Percentiles rank a stretch among this genome's conserved stretches.
Evolutionary conservation across 2,797 vertebrate genomes (phyloP).

Genomic region (Oreochromis mossambicus): DNA sequence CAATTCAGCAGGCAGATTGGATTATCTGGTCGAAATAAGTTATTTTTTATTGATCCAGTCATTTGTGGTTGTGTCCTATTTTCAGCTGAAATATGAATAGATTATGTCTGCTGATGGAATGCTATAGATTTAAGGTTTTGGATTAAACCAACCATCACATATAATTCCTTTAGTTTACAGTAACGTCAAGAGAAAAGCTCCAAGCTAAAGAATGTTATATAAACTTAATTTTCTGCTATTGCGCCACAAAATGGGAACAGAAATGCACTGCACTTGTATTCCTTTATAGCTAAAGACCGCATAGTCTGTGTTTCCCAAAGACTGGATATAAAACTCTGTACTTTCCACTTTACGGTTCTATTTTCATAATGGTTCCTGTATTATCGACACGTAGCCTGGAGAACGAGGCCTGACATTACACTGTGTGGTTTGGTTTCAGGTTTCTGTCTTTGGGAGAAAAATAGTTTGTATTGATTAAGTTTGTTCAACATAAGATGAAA

Average conservation of each 20-base stretch:
- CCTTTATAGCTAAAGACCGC: neutral
- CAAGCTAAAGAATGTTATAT: neutral
- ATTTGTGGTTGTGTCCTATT: conserved; percentile 1
- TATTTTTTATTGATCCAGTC: conserved; percentile 34
- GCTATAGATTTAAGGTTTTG: neutral
- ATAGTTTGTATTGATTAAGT: conserved; percentile 35
- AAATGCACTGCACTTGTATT: neutral
- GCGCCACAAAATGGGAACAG: neutral
- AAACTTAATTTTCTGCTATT: neutral
- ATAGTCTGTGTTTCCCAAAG: neutral
- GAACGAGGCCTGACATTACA: neutral
- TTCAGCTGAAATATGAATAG: conserved; percentile 7
- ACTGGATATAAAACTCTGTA: neutral
- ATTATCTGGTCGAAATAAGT: conserved; percentile 20
- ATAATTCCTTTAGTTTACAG: neutral
- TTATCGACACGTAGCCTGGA: neutral
- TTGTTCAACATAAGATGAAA: neutral
- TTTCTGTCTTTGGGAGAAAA: conserved; percentile 28
- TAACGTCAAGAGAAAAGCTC: neutral
- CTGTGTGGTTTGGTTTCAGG: neutral
- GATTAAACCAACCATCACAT: neutral
- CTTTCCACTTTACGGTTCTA: neutral
- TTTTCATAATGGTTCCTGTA: neutral
- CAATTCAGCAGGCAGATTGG: neutral
- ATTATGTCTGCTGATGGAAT: neutral